Evolutionary conservation across 2,888 invertebrate species (phyloP).

Genomic region (Spialia ferax): DNA sequence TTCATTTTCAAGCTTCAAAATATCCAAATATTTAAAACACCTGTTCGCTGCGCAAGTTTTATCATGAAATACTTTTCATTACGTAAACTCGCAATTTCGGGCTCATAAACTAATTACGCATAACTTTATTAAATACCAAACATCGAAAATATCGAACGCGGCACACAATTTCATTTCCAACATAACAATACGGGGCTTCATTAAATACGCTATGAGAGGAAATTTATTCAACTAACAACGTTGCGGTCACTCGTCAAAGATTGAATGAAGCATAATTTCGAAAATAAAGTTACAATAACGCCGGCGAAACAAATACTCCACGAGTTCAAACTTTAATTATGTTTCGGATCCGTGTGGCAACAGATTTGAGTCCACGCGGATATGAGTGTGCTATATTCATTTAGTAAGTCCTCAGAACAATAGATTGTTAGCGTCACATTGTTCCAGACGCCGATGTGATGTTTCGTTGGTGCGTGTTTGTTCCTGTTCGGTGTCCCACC

Average conservation of each 20-base stretch:
- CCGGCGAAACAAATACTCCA: not conserved
- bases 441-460: slow-evolving; percentile 11
- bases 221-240: slow-evolving; percentile 7
- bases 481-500: slow-evolving; percentile 27
- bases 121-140: slow-evolving; percentile 13
- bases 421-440: slow-evolving; percentile 37
- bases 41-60: not conserved
- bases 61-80: not conserved
- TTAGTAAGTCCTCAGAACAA: slow-evolving; percentile 34
- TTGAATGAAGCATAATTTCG: not conserved
- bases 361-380: not conserved
- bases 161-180: slow-evolving; percentile 20
- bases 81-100: not conserved
- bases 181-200: slow-evolving; percentile 7
- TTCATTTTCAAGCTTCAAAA: too few relatives aligned
- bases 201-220: not conserved
- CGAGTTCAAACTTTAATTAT: not conserved
- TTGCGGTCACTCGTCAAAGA: slow-evolving; percentile 1
- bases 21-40: too few relatives aligned
- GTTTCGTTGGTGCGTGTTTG: slow-evolving; percentile 28
- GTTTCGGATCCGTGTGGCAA: not conserved
- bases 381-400: not conserved
- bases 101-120: slow-evolving; percentile 4
- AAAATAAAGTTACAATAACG: slow-evolving; percentile 4
- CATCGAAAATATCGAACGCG: not conserved